Base-by-base conservation (phyloP, 2,888 invertebrate species). In the Troides helena region DNA sequence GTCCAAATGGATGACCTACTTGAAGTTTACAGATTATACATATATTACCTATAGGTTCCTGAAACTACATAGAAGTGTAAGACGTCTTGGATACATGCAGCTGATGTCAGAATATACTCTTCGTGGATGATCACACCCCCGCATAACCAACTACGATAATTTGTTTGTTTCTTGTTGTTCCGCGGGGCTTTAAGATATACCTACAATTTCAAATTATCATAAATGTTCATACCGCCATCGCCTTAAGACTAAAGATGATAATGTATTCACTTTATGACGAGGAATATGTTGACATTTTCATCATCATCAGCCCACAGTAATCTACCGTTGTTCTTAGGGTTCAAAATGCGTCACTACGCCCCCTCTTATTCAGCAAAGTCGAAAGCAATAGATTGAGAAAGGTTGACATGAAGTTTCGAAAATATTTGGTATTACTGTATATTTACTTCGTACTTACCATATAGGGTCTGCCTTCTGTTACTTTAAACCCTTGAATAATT, bases 11-110 rank as follows among this genome's bases (percentile, higher is more conserved):
- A n/a, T 53, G 4, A 53, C 1, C 1, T 18, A 18, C 1, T 1
- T 18, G 12, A 7, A 7, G 53, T n/a, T 53, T 1, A n/a, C 6
- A 53, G 18, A n/a, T 18, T 23, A 14, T n/a, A 25, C 78, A 80
- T 79, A 30, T 30, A 30, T 30, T 30, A 90, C 89, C 85, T 88
- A 71, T 88, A 88, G 53, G 88, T 89, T 1, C 89, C 90, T 62
- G 90, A 89, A 46, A 90, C 88, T 0, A 90, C 79, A 67, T 89
- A 89, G 68, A 90, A 89, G 72, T 89, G 87, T 65, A 86, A 85
- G 8, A 86, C 89, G 53, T 90, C 89, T 74, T 89, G 84, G 30
- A 89, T 89, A 72, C 90, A 90, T 36, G 89, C 90, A 0, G 90
- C 90, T 8, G 90, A 90, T 2, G 90, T 90, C 5, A 90, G 71